These are phyloP conservation scores for Platycnemis pennipes DNA, from an alignment of 2,888 invertebrate species.

Conservation along the genomic window DNA sequence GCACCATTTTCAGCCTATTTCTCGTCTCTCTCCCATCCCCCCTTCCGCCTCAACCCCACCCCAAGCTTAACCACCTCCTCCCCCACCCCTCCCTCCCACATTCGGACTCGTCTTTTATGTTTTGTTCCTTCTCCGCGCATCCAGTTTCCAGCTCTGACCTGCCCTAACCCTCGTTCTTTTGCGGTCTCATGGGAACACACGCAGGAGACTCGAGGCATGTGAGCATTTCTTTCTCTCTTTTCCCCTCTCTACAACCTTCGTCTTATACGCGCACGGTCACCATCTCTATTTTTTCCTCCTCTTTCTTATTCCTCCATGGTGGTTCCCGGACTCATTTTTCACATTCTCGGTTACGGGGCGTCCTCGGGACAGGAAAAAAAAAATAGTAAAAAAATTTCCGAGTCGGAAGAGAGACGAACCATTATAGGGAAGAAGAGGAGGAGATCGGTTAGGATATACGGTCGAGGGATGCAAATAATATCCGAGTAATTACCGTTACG, in stretches of 20 bases:
- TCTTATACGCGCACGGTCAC: no score
- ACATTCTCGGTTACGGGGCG: not conserved
- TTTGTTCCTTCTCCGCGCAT: slow-evolving; percentile 38
- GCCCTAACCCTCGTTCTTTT: slow-evolving; percentile 57
- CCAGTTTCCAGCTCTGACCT: slow-evolving; percentile 60
- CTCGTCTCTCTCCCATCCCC: not conserved
- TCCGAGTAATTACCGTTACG: slow-evolving; percentile 15
- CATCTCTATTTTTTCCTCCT: not conserved
- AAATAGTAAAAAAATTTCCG: not conserved
- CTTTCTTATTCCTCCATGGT: not conserved
- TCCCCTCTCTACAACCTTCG: no score
- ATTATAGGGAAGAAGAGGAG: not conserved
- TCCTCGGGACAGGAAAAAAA: no score
- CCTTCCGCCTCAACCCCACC: not conserved
- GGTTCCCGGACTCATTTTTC: not conserved
- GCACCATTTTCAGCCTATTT: not conserved
- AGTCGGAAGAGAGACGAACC: not conserved
- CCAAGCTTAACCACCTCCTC: not conserved
- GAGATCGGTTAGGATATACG: not conserved
- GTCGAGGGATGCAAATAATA: slow-evolving; percentile 19
- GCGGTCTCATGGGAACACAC: slow-evolving; percentile 56
- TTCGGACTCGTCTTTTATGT: slow-evolving; percentile 30
- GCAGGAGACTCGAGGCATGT: not conserved
- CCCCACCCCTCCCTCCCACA: not conserved
- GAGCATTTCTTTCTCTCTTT: not conserved